Evolutionary conservation across 1,140 invertebrate species (phyloP), one percentile per base, ranked within the genome.

Genomic region (Globodera rostochiensis): DNA sequence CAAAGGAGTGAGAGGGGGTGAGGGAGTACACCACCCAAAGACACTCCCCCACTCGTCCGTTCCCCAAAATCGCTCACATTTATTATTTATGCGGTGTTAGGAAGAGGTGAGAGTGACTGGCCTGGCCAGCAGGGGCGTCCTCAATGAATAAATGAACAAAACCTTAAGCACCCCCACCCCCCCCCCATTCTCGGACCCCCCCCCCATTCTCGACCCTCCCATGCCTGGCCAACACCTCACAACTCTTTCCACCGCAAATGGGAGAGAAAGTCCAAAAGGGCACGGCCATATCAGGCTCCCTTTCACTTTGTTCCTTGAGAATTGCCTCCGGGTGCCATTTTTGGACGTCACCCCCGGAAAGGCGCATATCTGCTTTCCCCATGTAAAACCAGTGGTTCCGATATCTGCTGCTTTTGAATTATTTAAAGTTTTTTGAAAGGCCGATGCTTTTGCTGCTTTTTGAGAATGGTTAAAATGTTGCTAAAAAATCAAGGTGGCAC

Each of bases 11-110:
- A 15, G 57, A 4, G 57, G 57, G 15, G 57, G 9, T 60, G 57
- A 60, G 69, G 69, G 25, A 71, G 15, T 11, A 47, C 69, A 47
- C 60, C 60, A n/a, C 69, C 69, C 21, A 71, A 71, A 71, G 46
- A 47, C 69, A 71, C 25, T 47, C 69, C 69, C 21, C 69, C 21
- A 45, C 69, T 47, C 69, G 69, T 71, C 69, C 69, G 46, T 47
- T 45, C 69, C 69, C n/a, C 69, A 9, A 71, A 71, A 71, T 71
- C n/a, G 69, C n/a, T 21, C 69, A n/a, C 60, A 71, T 71, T 71
- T 71, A 71, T 71, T 71, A 71, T 71, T 71, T 71, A 71, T 71
- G 69, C 46, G 69, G 25, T 71, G 69, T 47, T 71, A 47, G 57
- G 19, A 60, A 60, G 57, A 60, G 57, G 15, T 13, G 13, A 6